Evolutionary conservation across 2,888 invertebrate species (phyloP), one percentile per base, ranked within the genome.

Genomic region (Zaprionus lineosus): DNA sequence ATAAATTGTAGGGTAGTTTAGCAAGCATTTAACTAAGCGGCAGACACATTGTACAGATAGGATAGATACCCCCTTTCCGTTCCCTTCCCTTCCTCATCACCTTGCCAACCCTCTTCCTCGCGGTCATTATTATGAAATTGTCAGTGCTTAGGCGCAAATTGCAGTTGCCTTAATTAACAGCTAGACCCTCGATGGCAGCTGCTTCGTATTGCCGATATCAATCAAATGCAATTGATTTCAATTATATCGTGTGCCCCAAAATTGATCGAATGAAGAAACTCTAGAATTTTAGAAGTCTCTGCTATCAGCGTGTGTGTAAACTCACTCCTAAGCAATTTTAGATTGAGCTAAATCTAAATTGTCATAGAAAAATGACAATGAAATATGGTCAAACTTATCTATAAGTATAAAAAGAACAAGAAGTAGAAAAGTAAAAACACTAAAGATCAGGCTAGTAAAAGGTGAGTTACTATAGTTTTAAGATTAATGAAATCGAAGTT

Each of bases 101-200:
- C n/a, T n/a, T n/a, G n/a, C n/a, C n/a, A n/a, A n/a, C n/a, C n/a
- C 33, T 19, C 28, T 24, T 52, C 64, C 48, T 46, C 31, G 64
- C 16, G 39, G 33, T 50, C 36, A 36, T 37, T 68, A 64, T 72
- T 62, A 57, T 52, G 33, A 55, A 65, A 69, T 43, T 60, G 59
- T 33, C 44, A 59, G 61, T 59, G 62, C 55, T 71, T 71, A 61
- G 74, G 56, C 55, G 64, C 67, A 74, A 78, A 67, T 58, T 58
- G 74, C 63, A 69, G 60, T 72, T 62, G 84, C 62, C 64, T 84
- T 74, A 84, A 84, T 79, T 78, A 84, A 59, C 75, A 66, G 60
- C 48, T 53, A 40, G 26, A 41, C 24, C 29, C 33, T 29, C 34
- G 28, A 44, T 29, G 40, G 31, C 77, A 67, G 61, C 60, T 82